Percentiles rank a stretch among this genome's conserved stretches.
Evolutionary conservation across 2,113 vertebrate species (phyloP).

Genomic region (Apeltes quadracus): DNA sequence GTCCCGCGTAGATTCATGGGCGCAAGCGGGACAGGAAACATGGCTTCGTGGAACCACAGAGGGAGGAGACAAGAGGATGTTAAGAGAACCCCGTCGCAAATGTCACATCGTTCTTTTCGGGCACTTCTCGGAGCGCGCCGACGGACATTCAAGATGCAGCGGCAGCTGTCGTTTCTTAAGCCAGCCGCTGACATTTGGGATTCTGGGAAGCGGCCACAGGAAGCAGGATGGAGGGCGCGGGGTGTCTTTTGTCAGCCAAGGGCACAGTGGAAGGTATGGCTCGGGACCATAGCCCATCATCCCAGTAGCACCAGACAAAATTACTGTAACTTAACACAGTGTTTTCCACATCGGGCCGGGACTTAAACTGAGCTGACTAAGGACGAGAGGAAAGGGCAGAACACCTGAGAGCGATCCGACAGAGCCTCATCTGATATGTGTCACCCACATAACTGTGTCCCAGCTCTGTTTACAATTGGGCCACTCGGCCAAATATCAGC

Average conservation of each 20-base stretch:
- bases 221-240: conserved; percentile 34
- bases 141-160: conserved; percentile 67
- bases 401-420: conserved; percentile 18
- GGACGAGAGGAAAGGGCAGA: conserved; percentile 28
- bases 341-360: conserved; percentile 17
- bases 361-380: background rate
- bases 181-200: conserved; percentile 66
- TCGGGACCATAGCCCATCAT: conserved; percentile 19
- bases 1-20: conserved; percentile 56
- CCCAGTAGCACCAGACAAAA: conserved; percentile 13
- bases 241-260: conserved; percentile 49
- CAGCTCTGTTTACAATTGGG: conserved; percentile 8
- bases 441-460: background rate
- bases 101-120: conserved; percentile 73
- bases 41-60: conserved; percentile 28
- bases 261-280: conserved; percentile 30
- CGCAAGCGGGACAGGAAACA: conserved; percentile 60
- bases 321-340: conserved; percentile 45
- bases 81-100: conserved; percentile 65
- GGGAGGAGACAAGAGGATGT: conserved; percentile 49
- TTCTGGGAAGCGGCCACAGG: conserved; percentile 58
- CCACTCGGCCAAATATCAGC: conserved; percentile 6
- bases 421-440: conserved; percentile 8
- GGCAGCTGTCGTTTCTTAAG: conserved; percentile 77
- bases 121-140: conserved; percentile 59